Conservation (phyloP, 2,113 vertebrate genomes). For the Boleophthalmus pectinirostris region DNA sequence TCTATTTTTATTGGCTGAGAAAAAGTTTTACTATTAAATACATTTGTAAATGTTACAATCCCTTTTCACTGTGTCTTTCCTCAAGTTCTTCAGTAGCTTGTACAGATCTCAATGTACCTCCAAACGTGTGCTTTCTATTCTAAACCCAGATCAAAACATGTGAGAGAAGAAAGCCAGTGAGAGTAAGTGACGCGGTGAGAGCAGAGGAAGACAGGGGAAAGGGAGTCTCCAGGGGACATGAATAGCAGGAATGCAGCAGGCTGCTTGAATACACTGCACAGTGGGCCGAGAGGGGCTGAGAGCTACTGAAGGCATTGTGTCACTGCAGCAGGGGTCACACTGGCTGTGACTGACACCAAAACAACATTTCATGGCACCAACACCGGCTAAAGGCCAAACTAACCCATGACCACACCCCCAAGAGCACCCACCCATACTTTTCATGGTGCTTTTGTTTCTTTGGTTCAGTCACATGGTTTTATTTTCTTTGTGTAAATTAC, state of each 20-base stretch:
- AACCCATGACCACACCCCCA: slow-evolving; percentile 53
- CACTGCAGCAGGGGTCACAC: slow-evolving; percentile 72
- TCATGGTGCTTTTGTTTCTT: slow-evolving; percentile 32
- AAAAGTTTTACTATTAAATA: slow-evolving; percentile 9
- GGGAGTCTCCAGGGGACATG: slow-evolving; percentile 72
- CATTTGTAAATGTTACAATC: slow-evolving; percentile 1
- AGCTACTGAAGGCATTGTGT: slow-evolving; percentile 70
- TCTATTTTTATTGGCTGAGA: not conserved
- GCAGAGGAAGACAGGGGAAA: slow-evolving; percentile 37
- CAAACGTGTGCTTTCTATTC: slow-evolving; percentile 29
- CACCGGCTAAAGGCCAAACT: slow-evolving; percentile 59
- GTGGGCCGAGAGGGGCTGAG: slow-evolving; percentile 64
- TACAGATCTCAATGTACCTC: slow-evolving; percentile 27
- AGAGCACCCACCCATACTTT: slow-evolving; percentile 41
- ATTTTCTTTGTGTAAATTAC: not conserved
- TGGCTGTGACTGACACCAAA: slow-evolving; percentile 75
- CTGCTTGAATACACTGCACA: slow-evolving; percentile 72
- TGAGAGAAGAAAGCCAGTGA: slow-evolving; percentile 36
- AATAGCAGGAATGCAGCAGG: slow-evolving; percentile 68
- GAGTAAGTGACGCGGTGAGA: slow-evolving; percentile 52
- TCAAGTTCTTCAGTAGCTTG: slow-evolving; percentile 31
- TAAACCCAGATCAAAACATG: slow-evolving; percentile 47
- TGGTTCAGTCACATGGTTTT: slow-evolving; percentile 4
- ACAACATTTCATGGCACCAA: slow-evolving; percentile 74
- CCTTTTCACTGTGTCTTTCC: slow-evolving; percentile 19